Evolutionary conservation across 2,888 invertebrate species (phyloP).

Genomic region (Parnassius smintheus): DNA sequence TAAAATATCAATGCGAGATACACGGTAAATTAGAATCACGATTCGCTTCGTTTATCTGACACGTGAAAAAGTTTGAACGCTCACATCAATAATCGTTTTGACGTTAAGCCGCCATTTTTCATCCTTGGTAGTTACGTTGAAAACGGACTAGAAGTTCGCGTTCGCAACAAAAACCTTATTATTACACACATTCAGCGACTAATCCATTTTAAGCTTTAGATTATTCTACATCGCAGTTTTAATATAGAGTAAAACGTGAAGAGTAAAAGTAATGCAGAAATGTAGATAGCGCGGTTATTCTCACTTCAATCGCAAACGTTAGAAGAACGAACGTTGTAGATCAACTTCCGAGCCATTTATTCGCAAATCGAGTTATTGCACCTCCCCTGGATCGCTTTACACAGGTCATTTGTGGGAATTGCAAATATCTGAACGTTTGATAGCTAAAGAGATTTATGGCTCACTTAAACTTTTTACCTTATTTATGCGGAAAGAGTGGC

Average conservation of each 20-base stretch:
- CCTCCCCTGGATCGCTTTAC: slow-evolving; percentile 70
- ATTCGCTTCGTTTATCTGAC: slow-evolving; percentile 52
- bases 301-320: slow-evolving; percentile 48
- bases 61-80: slow-evolving; percentile 62
- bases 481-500: slow-evolving; percentile 18
- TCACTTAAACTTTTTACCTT: slow-evolving; percentile 38
- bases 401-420: slow-evolving; percentile 73
- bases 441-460: slow-evolving; percentile 39
- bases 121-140: slow-evolving; percentile 55
- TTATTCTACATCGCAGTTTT: slow-evolving; percentile 27
- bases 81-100: slow-evolving; percentile 75
- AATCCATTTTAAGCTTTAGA: slow-evolving; percentile 15
- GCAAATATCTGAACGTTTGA: slow-evolving; percentile 49
- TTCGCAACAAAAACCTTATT: slow-evolving; percentile 59
- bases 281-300: slow-evolving; percentile 59
- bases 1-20: slow-evolving; percentile 13
- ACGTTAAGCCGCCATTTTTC: slow-evolving; percentile 75
- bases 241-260: slow-evolving; percentile 15
- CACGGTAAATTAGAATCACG: slow-evolving; percentile 20
- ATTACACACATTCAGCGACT: slow-evolving; percentile 37
- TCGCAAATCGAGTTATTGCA: slow-evolving; percentile 78
- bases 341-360: slow-evolving; percentile 77
- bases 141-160: slow-evolving; percentile 58
- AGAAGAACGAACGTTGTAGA: slow-evolving; percentile 56
- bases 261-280: slow-evolving; percentile 48